Evolutionary conservation across 30 jellyfish, hydroid and myxozoan genomes (phyloP).

Genomic region (Catostylus mosaicus): DNA sequence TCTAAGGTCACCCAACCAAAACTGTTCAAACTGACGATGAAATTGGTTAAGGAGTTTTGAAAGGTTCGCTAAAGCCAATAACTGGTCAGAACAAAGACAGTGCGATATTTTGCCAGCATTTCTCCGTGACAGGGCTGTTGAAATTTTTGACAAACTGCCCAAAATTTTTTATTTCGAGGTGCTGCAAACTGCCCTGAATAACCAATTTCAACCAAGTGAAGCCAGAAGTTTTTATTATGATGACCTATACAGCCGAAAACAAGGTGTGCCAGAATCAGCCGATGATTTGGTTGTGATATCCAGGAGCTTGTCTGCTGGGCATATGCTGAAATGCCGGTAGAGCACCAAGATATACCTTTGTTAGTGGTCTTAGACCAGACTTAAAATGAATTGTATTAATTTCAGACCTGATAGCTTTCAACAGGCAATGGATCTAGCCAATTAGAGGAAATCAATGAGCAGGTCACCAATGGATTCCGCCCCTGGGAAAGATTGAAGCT

Average conservation of each 20-base stretch:
- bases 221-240: constrained; percentile 30
- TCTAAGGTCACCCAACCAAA: not conserved
- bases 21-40: not conserved
- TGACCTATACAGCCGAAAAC: constrained; percentile 20
- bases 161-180: not conserved
- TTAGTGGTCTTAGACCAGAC: not conserved
- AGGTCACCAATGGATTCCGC: not conserved
- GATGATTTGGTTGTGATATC: constrained; percentile 25
- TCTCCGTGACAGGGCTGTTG: not conserved
- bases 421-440: not conserved
- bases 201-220: constrained; percentile 17
- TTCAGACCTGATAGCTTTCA: not conserved
- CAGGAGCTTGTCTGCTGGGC: constrained; percentile 41
- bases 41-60: not conserved
- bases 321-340: constrained; percentile 18
- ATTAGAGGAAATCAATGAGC: not conserved
- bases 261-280: constrained; percentile 12
- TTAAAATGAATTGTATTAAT: not conserved
- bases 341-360: constrained; percentile 35
- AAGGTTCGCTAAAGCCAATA: constrained; percentile 9
- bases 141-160: not conserved
- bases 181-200: not conserved
- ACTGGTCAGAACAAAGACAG: not conserved
- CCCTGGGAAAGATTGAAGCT: constrained; percentile 7
- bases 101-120: not conserved